Evolutionary conservation across 2,888 invertebrate genomes (phyloP).

Genomic region (Tetranychus piercei): DNA sequence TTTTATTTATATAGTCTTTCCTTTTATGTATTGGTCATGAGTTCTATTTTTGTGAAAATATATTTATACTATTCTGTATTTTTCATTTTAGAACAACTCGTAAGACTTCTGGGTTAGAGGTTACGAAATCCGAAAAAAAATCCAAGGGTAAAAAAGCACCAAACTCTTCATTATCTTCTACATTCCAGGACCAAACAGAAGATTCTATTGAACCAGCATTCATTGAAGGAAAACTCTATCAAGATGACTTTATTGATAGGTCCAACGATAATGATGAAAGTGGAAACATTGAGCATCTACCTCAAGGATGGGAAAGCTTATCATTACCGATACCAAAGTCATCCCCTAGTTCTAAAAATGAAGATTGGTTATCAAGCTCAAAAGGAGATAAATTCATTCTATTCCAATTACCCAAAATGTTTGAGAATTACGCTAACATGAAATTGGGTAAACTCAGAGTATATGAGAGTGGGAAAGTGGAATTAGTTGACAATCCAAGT

Average conservation of each 20-base stretch:
- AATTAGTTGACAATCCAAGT: neutral
- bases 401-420: constrained; percentile 1
- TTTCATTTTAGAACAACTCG: neutral
- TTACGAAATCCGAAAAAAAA: neutral
- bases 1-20: neutral
- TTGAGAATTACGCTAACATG: neutral
- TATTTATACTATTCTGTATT: neutral
- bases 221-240: constrained; percentile 1
- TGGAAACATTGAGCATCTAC: neutral
- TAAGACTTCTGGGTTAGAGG: neutral
- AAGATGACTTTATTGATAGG: neutral
- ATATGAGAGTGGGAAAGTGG: neutral
- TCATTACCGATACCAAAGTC: neutral
- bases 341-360: neutral
- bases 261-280: neutral
- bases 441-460: constrained; percentile 4
- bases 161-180: neutral
- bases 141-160: neutral
- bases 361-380: neutral
- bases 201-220: neutral
- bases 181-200: neutral
- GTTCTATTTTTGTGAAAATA: neutral
- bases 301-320: constrained; percentile 6
- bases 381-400: neutral
- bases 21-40: neutral